These are phyloP conservation scores for Carapus acus DNA, from an alignment of 2,797 vertebrate species.

Conservation along the genomic window DNA sequence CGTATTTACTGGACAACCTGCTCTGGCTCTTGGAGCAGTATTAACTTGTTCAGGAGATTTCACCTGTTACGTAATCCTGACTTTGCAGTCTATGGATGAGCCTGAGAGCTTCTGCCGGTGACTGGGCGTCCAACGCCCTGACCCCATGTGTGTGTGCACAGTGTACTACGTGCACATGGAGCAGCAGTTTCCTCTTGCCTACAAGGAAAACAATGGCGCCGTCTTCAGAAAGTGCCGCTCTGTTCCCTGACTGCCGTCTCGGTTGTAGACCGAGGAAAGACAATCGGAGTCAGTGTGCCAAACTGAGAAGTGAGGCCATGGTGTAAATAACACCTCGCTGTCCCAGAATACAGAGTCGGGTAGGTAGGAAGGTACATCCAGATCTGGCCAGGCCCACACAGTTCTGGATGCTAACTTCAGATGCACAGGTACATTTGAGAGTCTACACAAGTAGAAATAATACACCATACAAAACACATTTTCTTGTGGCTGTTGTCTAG, in stretches of 20 bases:
- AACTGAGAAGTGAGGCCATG: conserved; percentile 22
- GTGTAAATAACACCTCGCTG: conserved; percentile 27
- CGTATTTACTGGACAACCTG: conserved; percentile 52
- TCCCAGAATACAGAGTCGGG: conserved; percentile 34
- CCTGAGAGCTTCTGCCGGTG: conserved; percentile 22
- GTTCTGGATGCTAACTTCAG: not conserved
- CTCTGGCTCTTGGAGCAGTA: conserved; percentile 53
- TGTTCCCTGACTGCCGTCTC: conserved; percentile 3
- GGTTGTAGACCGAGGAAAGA: conserved; percentile 5
- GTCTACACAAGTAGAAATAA: no score
- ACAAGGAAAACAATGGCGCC: not conserved
- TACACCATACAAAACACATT: not conserved
- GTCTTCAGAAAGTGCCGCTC: no score
- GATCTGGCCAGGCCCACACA: conserved; percentile 37
- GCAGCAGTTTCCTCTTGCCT: not conserved
- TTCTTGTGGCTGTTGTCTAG: no score
- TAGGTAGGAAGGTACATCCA: conserved; percentile 19
- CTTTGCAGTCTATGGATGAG: conserved; percentile 55
- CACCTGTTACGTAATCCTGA: conserved; percentile 58
- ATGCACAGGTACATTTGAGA: not conserved
- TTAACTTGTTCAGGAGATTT: conserved; percentile 62
- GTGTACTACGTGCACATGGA: conserved; percentile 1
- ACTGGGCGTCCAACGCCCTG: conserved; percentile 23
- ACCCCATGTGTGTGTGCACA: conserved; percentile 10
- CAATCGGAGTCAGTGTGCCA: conserved; percentile 17